Evolutionary conservation across 2,113 vertebrate genomes (phyloP).

Genomic region (Prunella himalayana): DNA sequence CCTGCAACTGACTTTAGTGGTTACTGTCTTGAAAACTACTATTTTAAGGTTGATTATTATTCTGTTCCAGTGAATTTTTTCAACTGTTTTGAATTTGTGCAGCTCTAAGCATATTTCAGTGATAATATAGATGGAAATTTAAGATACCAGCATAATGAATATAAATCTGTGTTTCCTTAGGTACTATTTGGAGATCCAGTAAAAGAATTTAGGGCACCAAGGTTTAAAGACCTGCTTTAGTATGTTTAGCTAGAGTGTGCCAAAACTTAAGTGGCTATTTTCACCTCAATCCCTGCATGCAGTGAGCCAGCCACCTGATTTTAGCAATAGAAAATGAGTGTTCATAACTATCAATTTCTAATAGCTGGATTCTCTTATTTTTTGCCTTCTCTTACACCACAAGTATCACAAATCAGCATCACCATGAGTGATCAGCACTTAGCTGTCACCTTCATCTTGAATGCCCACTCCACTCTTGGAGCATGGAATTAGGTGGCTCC

Average conservation of each 20-base stretch:
- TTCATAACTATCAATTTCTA: background rate
- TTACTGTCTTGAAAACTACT: background rate
- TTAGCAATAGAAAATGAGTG: background rate
- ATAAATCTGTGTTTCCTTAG: background rate
- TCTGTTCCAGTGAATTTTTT: background rate
- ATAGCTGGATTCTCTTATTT: background rate
- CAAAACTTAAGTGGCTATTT: background rate
- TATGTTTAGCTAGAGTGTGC: background rate
- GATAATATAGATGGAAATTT: background rate
- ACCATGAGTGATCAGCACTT: background rate
- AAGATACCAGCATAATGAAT: background rate
- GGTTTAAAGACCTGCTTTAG: background rate
- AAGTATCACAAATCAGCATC: background rate
- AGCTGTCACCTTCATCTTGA: background rate
- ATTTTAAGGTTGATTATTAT: conserved; percentile 24
- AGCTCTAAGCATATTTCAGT: background rate
- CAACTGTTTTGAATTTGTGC: background rate
- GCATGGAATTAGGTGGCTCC: background rate
- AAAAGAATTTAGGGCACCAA: background rate
- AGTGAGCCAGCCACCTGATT: background rate
- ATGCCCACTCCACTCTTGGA: background rate
- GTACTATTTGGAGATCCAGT: background rate
- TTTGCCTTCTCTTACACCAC: background rate
- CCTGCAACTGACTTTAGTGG: background rate
- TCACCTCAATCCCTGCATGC: background rate